Evolutionary conservation across 2,888 invertebrate species (phyloP), one percentile per base, ranked within the genome.

Genomic region (Drosophila percnosoma): DNA sequence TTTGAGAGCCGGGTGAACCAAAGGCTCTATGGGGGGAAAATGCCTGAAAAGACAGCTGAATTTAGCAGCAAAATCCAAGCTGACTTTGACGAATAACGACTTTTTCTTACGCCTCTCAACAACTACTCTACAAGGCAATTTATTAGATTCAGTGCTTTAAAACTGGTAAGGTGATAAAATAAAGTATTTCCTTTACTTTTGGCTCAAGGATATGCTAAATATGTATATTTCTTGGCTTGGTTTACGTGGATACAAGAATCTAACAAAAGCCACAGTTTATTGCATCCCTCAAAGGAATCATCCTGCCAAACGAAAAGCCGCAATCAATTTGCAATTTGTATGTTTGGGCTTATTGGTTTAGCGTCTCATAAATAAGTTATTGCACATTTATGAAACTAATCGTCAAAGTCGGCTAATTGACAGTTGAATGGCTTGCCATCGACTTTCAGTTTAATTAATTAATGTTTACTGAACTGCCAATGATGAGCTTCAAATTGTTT

Each of bases 401-500:
- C 59, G 78, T 68, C 69, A 68, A 71, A 66, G 68, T 71, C 55
- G 62, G 60, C 60, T 72, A 85, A 80, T 74, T 85, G 83, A 73
- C 83, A 75, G 73, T 65, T 76, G 80, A 83, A 78, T 78, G 86
- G 80, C 82, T 78, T 85, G 78, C 76, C 85, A 72, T 76, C 80
- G 73, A 75, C 70, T 75, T 73, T 78, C 54, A 64, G 58, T 66
- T 73, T 75, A 85, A 82, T 82, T 83, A 74, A 71, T 65, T 61
- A 66, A n/a, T 48, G 21, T 29, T 33, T 55, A 27, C 65, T 58
- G 33, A 24, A 24, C n/a, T 40, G 27, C 3, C 1, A 2, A 13
- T n/a, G 24, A 36, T 34, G 15, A 3, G 27, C 1, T 15, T n/a
- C 8, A 18, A 2, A 21, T 7, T 31, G 3, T 15, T 55, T 40